These are phyloP conservation scores for Microcebus griseorufus DNA, from an alignment of 2,113 vertebrate species.

Conservation along the genomic window DNA sequence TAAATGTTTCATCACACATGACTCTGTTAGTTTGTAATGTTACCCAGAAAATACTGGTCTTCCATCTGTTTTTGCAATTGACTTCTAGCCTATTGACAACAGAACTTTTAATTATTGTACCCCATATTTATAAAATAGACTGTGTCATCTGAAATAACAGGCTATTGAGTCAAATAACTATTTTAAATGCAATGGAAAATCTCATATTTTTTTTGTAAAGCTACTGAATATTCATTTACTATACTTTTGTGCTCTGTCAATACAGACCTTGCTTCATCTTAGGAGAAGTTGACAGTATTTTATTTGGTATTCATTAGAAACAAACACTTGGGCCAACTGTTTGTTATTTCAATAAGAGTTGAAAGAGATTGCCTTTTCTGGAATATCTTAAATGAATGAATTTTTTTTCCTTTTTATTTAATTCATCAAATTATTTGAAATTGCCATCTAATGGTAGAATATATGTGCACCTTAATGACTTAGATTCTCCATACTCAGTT, in stretches of 20 bases:
- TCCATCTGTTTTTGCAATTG: conserved; percentile 66
- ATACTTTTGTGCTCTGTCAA: conserved; percentile 47
- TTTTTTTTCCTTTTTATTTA: conserved; percentile 20
- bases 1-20: not conserved
- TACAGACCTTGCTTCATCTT: conserved; percentile 25
- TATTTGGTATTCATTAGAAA: conserved; percentile 23
- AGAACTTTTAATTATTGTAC: conserved; percentile 71
- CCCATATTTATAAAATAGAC: conserved; percentile 68
- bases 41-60: conserved; percentile 5
- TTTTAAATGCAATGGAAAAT: conserved; percentile 74
- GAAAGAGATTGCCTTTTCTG: not conserved
- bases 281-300: conserved; percentile 18
- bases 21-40: conserved; percentile 44
- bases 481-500: not conserved
- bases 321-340: not conserved
- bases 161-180: conserved; percentile 67
- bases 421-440: conserved; percentile 23
- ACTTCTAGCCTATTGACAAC: conserved; percentile 58
- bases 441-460: not conserved
- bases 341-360: conserved; percentile 43
- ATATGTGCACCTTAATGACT: not conserved
- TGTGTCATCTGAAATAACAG: conserved; percentile 61
- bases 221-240: conserved; percentile 63
- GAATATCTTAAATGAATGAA: not conserved
- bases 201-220: conserved; percentile 64